Evolutionary conservation across 2,113 vertebrate species (phyloP).

Genomic region (Grammomys dolichurus): DNA sequence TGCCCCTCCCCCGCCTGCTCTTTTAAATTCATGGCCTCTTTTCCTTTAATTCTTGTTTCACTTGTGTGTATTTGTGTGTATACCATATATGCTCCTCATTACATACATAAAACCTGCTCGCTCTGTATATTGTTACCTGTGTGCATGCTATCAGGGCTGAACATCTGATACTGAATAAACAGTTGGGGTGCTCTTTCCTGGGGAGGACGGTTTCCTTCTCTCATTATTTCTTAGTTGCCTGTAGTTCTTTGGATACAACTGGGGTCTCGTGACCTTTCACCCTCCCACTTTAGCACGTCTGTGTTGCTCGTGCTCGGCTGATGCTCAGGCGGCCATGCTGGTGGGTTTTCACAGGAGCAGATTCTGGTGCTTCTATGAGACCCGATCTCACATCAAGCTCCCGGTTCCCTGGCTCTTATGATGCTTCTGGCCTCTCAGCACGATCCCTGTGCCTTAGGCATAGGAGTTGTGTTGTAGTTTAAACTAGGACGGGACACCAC

Average conservation of each 20-base stretch:
- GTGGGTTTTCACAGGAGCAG: background rate
- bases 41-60: background rate
- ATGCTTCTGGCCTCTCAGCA: background rate
- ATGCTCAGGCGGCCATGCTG: background rate
- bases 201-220: background rate
- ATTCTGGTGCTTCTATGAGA: background rate
- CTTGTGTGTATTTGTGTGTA: background rate
- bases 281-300: background rate
- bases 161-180: background rate
- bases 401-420: background rate
- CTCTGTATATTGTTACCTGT: background rate
- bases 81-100: background rate
- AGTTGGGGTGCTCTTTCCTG: background rate
- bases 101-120: background rate
- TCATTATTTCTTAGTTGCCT: background rate
- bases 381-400: background rate
- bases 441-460: background rate
- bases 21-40: background rate
- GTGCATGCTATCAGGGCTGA: background rate
- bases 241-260: background rate
- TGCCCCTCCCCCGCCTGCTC: background rate
- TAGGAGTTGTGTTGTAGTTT: background rate
- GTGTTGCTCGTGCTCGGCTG: background rate
- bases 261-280: background rate
- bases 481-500: background rate